Evolutionary conservation across 2,888 invertebrate genomes (phyloP).

Genomic region (Hyalella azteca): DNA sequence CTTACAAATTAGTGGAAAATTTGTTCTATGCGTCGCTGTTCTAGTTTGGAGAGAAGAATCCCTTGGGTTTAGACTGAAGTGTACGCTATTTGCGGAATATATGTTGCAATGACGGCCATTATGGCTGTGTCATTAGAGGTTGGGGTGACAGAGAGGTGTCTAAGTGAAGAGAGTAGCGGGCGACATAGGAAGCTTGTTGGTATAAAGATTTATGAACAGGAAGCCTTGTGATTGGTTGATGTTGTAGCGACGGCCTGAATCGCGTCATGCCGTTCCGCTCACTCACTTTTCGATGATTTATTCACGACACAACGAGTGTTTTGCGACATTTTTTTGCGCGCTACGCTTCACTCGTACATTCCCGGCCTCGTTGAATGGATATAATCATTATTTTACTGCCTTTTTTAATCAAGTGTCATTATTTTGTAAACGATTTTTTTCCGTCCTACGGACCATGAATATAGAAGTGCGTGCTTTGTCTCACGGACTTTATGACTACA

Average conservation of each 20-base stretch:
- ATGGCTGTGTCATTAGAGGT: constrained; percentile 21
- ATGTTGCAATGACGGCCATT: constrained; percentile 9
- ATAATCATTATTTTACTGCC: too few relatives aligned
- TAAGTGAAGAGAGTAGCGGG: constrained; percentile 12
- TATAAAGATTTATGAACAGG: constrained; percentile 21
- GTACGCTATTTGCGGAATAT: constrained; percentile 17
- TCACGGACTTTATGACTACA: background rate
- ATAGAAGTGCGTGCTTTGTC: background rate
- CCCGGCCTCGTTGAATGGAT: constrained; percentile 16
- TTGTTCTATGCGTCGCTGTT: constrained; percentile 8
- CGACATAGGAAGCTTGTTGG: constrained; percentile 34
- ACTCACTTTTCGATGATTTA: constrained; percentile 27
- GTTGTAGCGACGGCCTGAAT: constrained; percentile 8
- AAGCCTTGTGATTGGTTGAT: constrained; percentile 23
- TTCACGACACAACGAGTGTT: constrained; percentile 4
- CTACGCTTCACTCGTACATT: background rate
- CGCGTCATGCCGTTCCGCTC: background rate
- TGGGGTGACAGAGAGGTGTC: constrained; percentile 36
- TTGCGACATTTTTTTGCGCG: constrained; percentile 29
- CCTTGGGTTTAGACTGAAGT: constrained; percentile 4
- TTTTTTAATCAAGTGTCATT: too few relatives aligned
- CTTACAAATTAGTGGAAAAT: constrained; percentile 32
- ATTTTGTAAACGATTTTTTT: background rate
- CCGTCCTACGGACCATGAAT: background rate
- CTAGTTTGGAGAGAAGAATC: background rate